These are phyloP conservation scores for Aquatica leii DNA, from an alignment of 2,888 invertebrate genomes.

Conservation along the genomic window DNA sequence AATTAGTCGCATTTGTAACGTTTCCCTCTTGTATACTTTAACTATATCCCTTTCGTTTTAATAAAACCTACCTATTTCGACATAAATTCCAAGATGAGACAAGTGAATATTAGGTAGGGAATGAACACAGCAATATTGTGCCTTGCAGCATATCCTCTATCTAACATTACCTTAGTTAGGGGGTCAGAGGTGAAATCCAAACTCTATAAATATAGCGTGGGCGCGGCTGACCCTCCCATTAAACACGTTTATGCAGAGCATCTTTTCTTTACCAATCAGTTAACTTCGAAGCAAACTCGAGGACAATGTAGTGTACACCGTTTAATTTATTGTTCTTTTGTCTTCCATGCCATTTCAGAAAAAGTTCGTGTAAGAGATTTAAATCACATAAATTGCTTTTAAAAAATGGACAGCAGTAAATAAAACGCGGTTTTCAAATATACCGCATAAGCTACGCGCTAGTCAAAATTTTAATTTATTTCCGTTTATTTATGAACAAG, in stretches of 20 bases:
- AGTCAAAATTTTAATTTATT: too few relatives aligned
- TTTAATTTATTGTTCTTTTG: too few relatives aligned
- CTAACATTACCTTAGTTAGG: constrained; percentile 22
- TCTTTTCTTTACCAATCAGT: constrained; percentile 30
- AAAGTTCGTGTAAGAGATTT: too few relatives aligned
- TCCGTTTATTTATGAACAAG: too few relatives aligned
- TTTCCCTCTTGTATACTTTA: too few relatives aligned
- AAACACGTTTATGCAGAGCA: constrained; percentile 20
- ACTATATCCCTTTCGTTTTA: constrained; percentile 4
- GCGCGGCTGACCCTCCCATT: constrained; percentile 15
- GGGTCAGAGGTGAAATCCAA: constrained; percentile 36
- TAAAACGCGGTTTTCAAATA: too few relatives aligned
- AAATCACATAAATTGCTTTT: too few relatives aligned
- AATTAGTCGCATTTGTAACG: too few relatives aligned
- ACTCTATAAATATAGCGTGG: constrained; percentile 23
- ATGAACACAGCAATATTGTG: constrained; percentile 25
- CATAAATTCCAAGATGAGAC: constrained; percentile 5
- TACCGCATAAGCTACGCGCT: too few relatives aligned
- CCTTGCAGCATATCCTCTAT: constrained; percentile 9
- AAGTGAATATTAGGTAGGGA: constrained; percentile 13
- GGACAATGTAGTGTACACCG: too few relatives aligned
- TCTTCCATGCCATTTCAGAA: too few relatives aligned
- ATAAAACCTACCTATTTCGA: background rate
- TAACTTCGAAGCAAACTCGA: constrained; percentile 4
- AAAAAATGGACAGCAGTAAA: too few relatives aligned